These are phyloP conservation scores for Macroteleia sp. DNA, from an alignment of 2,888 invertebrate genomes.

Conservation along the genomic window DNA sequence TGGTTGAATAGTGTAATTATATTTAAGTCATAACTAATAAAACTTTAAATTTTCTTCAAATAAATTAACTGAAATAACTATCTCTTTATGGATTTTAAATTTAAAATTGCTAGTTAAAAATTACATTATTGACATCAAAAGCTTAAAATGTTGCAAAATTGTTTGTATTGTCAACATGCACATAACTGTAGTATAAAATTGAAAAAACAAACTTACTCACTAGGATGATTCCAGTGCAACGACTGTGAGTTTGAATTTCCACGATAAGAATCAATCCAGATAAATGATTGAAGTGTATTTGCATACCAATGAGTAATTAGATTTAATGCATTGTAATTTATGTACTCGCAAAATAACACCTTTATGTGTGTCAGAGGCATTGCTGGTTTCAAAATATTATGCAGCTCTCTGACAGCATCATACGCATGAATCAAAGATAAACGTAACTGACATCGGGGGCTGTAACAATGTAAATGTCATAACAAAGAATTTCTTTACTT, in stretches of 20 bases:
- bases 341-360: constrained; percentile 88
- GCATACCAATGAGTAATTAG: constrained; percentile 85
- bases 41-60: no score
- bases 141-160: no score
- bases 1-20: no score
- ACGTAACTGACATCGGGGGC: constrained; percentile 86
- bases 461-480: no score
- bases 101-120: no score
- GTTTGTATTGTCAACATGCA: no score
- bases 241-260: constrained; percentile 23
- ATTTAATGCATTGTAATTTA: constrained; percentile 86
- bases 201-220: constrained; percentile 71
- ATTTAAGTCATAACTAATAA: no score
- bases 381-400: constrained; percentile 87
- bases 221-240: constrained; percentile 62
- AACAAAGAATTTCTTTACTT: no score
- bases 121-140: no score
- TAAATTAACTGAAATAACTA: no score
- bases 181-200: no score
- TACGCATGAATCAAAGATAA: constrained; percentile 88
- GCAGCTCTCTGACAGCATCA: constrained; percentile 87
- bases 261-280: constrained; percentile 86
- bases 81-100: no score
- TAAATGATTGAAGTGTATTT: constrained; percentile 85
- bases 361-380: constrained; percentile 91